Conservation (phyloP, 1,140 invertebrate genomes). For the Wasmannia auropunctata region DNA sequence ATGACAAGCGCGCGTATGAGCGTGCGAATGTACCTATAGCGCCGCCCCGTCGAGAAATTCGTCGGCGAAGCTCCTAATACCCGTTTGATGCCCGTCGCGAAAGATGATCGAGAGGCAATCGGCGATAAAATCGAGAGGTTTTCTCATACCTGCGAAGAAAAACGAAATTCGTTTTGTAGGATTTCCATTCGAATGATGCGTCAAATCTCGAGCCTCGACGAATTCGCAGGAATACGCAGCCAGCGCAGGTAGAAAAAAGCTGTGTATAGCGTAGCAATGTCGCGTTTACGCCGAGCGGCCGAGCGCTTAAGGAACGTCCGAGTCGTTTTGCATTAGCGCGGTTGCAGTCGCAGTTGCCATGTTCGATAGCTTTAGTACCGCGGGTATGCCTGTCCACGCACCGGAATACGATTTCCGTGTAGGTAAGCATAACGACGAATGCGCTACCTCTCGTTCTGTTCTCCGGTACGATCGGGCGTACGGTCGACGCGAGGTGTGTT, state of each 20-base stretch:
- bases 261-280: background rate
- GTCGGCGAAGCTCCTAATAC: background rate
- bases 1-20: background rate
- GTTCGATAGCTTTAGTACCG: constrained; percentile 4
- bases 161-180: background rate
- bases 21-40: background rate
- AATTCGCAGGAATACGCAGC: background rate
- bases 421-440: constrained; percentile 34
- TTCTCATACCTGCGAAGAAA: background rate
- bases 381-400: background rate
- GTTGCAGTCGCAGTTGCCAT: background rate
- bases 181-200: background rate
- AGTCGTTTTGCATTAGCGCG: background rate
- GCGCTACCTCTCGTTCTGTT: constrained; percentile 24
- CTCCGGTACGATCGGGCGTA: constrained; percentile 44
- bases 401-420: background rate
- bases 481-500: constrained; percentile 67
- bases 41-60: background rate
- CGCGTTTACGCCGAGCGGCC: background rate
- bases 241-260: background rate
- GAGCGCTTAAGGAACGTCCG: background rate
- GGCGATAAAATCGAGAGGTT: background rate
- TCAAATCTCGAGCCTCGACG: background rate
- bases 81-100: background rate
- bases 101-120: constrained; percentile 8